Conservation (phyloP, 2,888 invertebrate species). For the Lissocephala sabroskyi region DNA sequence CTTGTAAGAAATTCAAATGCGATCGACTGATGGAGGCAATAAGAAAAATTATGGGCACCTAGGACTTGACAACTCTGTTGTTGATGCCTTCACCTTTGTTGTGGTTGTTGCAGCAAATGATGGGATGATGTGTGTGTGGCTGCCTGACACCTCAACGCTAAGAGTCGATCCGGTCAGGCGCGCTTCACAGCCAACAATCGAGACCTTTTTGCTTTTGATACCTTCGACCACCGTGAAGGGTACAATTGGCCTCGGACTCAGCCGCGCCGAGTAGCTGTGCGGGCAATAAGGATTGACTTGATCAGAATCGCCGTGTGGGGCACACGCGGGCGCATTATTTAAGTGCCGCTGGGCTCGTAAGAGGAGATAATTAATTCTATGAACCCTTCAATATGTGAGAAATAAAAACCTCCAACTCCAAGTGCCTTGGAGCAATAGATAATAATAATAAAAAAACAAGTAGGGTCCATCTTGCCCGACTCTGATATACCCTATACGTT, state of each 20-base stretch:
- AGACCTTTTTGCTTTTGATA: constrained; percentile 18
- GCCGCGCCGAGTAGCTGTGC: constrained; percentile 4
- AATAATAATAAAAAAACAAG: no score
- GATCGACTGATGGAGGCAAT: no score
- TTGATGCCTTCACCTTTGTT: no score
- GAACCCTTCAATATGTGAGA: no score
- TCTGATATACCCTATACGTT: no score
- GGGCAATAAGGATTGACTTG: background rate
- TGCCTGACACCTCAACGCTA: constrained; percentile 14
- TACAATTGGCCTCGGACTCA: background rate
- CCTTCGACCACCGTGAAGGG: constrained; percentile 23
- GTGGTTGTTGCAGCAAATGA: constrained; percentile 2
- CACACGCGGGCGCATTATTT: constrained; percentile 21
- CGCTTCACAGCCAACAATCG: constrained; percentile 1
- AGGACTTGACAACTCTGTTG: no score
- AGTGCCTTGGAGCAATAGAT: no score
- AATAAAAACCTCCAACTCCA: no score
- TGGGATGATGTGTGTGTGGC: constrained; percentile 18
- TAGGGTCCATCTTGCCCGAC: no score
- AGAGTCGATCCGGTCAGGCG: no score
- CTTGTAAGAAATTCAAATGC: no score
- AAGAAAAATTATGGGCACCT: no score
- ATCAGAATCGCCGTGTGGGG: constrained; percentile 23
- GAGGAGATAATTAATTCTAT: constrained; percentile 51
- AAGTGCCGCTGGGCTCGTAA: constrained; percentile 23